phyloP scores from a whole-genome alignment of 2,797 vertebrate species.

The Hippoglossus hippoglossus region DNA sequence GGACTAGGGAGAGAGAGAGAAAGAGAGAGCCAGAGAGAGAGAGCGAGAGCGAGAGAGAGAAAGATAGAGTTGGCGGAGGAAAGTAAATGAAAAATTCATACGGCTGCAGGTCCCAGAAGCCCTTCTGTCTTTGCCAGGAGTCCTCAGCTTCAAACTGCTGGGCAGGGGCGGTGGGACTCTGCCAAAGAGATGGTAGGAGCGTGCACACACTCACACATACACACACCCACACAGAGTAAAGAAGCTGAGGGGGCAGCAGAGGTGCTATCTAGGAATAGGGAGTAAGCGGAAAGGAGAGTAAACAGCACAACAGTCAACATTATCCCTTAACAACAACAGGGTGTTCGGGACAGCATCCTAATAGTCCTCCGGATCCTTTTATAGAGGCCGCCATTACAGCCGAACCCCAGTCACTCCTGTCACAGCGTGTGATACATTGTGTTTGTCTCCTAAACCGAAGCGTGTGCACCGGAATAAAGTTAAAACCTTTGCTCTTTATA shows the following conservation, averaged over 20 bases:
- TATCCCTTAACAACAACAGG: conserved; percentile 51
- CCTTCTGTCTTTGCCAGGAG: conserved; percentile 79
- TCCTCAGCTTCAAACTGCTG: conserved; percentile 75
- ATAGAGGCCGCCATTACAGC: conserved; percentile 1
- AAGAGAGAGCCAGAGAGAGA: conserved; percentile 26
- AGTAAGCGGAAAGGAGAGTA: conserved; percentile 50
- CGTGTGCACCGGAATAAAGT: conserved; percentile 1
- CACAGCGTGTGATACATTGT: conserved; percentile 4
- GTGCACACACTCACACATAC: conserved; percentile 22
- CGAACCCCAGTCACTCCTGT: background rate
- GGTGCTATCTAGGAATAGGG: conserved; percentile 64
- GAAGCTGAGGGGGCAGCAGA: conserved; percentile 33
- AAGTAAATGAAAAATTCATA: conserved; percentile 84
- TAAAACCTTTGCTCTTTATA: background rate
- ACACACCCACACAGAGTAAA: conserved; percentile 3
- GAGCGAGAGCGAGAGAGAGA: conserved; percentile 46
- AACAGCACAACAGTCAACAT: conserved; percentile 48
- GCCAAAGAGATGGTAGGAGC: conserved; percentile 53
- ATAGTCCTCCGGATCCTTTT: conserved; percentile 24
- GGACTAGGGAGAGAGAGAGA: conserved; percentile 28
- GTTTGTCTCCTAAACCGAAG: background rate
- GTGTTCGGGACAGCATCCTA: conserved; percentile 39
- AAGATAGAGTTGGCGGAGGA: conserved; percentile 57
- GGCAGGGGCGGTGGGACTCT: conserved; percentile 67
- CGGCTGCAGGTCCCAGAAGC: conserved; percentile 77